A percentile compares a stretch with the other conserved stretches of the same genome.
These are phyloP conservation scores for Nephrotoma appendiculata DNA, from an alignment of 2,888 invertebrate species.

Conservation along the genomic window DNA sequence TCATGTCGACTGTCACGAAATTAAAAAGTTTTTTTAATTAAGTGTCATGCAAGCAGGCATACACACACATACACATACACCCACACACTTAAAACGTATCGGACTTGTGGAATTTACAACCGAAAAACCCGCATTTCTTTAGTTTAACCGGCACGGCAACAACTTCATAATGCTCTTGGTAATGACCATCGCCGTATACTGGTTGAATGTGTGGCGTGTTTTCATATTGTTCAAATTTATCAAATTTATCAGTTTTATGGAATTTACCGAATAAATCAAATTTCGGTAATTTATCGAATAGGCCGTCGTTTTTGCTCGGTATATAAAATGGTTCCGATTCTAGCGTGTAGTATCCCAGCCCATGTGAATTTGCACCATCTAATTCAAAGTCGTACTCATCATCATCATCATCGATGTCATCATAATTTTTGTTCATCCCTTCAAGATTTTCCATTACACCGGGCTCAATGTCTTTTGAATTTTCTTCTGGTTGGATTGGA, in stretches of 20 bases:
- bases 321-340: background rate
- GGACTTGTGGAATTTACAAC: conserved; percentile 8
- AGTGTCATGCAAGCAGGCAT: background rate
- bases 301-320: background rate
- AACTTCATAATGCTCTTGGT: conserved; percentile 9
- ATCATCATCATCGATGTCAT: background rate
- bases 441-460: background rate
- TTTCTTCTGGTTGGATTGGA: background rate
- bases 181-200: background rate
- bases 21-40: background rate
- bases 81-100: background rate
- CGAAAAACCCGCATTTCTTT: conserved; percentile 8
- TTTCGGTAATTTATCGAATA: background rate
- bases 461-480: background rate
- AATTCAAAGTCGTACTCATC: background rate
- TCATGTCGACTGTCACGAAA: background rate
- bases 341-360: background rate
- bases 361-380: background rate
- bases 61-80: too few species aligned
- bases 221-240: background rate
- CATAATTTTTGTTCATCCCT: background rate
- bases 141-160: background rate
- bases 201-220: background rate
- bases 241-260: background rate
- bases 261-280: background rate